phyloP scores from a whole-genome alignment of 2,797 vertebrate genomes.

The Danio tinwini region DNA sequence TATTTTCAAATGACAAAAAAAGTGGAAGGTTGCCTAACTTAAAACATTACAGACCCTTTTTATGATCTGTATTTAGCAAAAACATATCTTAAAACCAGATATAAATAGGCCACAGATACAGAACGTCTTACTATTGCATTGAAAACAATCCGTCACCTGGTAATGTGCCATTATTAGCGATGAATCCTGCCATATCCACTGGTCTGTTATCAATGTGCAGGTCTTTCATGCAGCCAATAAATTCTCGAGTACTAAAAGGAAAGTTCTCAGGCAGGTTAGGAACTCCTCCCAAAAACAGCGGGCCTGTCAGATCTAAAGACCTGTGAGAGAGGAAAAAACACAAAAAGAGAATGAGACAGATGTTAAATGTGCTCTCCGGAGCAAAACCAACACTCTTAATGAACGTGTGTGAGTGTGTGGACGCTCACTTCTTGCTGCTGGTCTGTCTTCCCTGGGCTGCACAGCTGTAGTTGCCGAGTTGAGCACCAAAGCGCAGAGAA shows the following conservation, averaged over 20 bases:
- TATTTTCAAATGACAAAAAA: no score
- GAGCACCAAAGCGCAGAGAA: constrained; percentile 89
- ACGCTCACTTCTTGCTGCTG: constrained; percentile 96
- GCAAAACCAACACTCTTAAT: neutral
- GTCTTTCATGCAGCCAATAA: constrained; percentile 96
- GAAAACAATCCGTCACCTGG: constrained; percentile 76
- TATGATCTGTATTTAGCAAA: no score
- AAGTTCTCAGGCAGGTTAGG: constrained; percentile 97
- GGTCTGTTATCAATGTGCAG: constrained; percentile 92
- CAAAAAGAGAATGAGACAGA: constrained; percentile 11
- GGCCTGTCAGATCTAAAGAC: constrained; percentile 82
- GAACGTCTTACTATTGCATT: neutral
- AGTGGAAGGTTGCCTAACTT: no score
- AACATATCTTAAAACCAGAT: no score
- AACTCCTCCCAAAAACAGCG: constrained; percentile 91
- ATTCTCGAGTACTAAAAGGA: constrained; percentile 90
- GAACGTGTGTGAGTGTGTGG: constrained; percentile 1
- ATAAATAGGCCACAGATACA: neutral
- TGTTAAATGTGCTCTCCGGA: neutral
- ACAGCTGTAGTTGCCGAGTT: constrained; percentile 96
- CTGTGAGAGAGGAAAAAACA: constrained; percentile 60
- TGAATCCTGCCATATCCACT: constrained; percentile 92
- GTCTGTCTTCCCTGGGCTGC: constrained; percentile 94
- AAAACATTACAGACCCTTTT: no score
- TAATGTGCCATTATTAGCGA: constrained; percentile 93